These are phyloP conservation scores for Acanthacorydalis orientalis DNA, from an alignment of 2,888 invertebrate species.

Conservation along the genomic window DNA sequence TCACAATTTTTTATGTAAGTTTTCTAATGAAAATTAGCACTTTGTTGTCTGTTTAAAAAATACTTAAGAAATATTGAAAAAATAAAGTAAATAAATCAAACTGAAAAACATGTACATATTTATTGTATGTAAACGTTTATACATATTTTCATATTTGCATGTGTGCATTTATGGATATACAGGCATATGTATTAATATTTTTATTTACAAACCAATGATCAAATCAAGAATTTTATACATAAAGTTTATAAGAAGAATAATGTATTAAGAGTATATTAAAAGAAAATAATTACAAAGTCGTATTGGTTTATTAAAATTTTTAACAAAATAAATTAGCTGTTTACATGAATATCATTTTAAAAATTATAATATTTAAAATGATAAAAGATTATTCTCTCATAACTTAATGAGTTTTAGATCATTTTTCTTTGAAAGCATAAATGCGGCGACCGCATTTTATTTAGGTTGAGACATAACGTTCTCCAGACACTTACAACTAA, in stretches of 20 bases:
- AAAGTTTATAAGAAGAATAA: no score
- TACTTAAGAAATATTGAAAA: neutral
- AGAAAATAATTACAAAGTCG: no score
- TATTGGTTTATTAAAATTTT: no score
- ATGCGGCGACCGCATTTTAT: neutral
- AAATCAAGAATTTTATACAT: no score
- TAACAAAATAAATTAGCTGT: no score
- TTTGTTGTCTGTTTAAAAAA: no score
- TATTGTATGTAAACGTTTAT: no score
- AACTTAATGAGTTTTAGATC: neutral
- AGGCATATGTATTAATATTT: no score
- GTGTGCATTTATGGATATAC: no score
- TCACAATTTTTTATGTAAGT: constrained; percentile 99
- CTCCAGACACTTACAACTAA: neutral
- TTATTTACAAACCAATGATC: no score
- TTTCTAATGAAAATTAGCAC: constrained; percentile 7
- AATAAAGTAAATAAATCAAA: neutral
- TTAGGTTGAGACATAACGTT: neutral
- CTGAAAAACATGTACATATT: neutral
- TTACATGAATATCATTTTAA: no score
- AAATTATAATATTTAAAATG: neutral
- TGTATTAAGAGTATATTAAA: no score
- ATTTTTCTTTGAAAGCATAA: neutral
- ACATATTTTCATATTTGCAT: neutral
- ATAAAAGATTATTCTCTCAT: neutral